Percentiles rank a stretch among this genome's conserved stretches.
phyloP scores from a whole-genome alignment of 2,113 vertebrate species.

The Pycnonotus jocosus region DNA sequence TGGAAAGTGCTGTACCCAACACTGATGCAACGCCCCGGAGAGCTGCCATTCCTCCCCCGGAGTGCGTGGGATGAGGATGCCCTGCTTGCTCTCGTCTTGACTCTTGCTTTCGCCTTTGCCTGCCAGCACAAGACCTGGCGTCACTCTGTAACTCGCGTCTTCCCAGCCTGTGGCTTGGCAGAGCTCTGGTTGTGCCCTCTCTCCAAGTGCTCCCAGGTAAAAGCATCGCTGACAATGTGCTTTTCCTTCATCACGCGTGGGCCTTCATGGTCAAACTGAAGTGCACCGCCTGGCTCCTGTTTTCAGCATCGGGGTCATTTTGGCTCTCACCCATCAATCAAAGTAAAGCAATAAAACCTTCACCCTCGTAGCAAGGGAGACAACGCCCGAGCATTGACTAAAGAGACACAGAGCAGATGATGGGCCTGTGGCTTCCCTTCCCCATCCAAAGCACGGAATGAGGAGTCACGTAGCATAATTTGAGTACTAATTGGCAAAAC shows the following conservation, averaged over 20 bases:
- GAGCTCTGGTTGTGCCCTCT: neutral
- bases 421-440: neutral
- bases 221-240: neutral
- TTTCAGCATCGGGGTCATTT: neutral
- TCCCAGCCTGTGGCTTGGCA: neutral
- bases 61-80: neutral
- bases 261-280: neutral
- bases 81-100: neutral
- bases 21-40: neutral
- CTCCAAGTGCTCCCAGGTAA: fast-evolving
- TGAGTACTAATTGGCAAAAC: conserved; percentile 9
- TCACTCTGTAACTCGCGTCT: neutral
- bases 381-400: fast-evolving
- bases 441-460: neutral
- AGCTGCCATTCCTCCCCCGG: neutral
- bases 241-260: neutral
- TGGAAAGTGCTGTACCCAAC: neutral
- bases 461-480: neutral
- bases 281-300: neutral
- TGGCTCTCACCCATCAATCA: neutral
- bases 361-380: neutral
- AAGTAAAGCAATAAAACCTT: conserved; percentile 44
- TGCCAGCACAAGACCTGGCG: neutral
- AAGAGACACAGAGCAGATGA: neutral
- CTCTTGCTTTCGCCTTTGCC: neutral